Evolutionary conservation across 2,888 invertebrate genomes (phyloP), one percentile per base, ranked within the genome.

Genomic region (Pollenia griseotomentosa): DNA sequence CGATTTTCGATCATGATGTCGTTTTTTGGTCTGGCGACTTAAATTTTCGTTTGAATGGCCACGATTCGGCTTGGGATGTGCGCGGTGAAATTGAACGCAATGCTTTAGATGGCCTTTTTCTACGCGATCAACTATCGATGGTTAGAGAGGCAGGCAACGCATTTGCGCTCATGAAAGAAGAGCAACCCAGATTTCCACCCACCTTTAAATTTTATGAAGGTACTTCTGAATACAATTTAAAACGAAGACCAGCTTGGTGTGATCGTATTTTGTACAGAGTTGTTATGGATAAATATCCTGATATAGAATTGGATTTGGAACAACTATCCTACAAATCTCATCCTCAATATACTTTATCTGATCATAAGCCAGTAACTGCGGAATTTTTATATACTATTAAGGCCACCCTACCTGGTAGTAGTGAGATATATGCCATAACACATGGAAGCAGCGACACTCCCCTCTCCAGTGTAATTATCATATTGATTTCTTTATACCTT

Each of bases 181-280:
- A 95, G 11, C 94, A 95, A 75, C 96, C 97, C 8, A 94, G 95
- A 61, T 98, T 98, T 93, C 96, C 97, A 19, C 98, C 98, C 14
- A 98, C 98, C 0, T 98, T 97, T 92, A 98, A 98, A 94, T 98
- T 96, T 92, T 94, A 95, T 90, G 95, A 96, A 89, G 96, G 96
- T 19, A 95, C 96, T 0, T 95, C 96, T 88, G 95, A 96, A 66
- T 98, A 97, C 93, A 97, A 98, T 94, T 91, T 96, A 74, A 97
- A 97, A 96, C 95, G 99, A 80, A 95, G 97, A 90, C 99, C 99
- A 4, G 98, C 98, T 0, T 99, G 98, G 98, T 98, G 98, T 12
- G 99, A 99, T 94, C 95, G 99, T 86, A 96, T 99, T 89, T 94
- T 99, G 59, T 97, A 97, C 94, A 96, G 96, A 94, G 97, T 97